Conservation (phyloP, 2,888 invertebrate species). For the Drosophila nr. perissopoda region DNA sequence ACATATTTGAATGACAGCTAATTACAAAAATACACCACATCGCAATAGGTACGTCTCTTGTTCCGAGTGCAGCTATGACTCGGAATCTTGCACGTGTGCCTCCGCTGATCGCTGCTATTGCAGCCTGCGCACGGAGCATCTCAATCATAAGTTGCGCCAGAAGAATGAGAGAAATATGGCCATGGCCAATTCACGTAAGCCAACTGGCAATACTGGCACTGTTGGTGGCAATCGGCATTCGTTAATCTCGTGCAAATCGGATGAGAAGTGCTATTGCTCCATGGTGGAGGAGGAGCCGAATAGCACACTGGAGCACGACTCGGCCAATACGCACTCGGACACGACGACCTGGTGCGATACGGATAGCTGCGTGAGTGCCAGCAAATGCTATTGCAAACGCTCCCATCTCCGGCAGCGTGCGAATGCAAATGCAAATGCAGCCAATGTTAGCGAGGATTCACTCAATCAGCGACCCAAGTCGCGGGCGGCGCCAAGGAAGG, state of each 20-base stretch:
- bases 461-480: conserved; percentile 77
- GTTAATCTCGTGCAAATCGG: conserved; percentile 85
- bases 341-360: conserved; percentile 89
- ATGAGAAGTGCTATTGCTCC: conserved; percentile 89
- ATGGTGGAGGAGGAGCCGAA: conserved; percentile 85
- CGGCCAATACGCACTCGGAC: conserved; percentile 84
- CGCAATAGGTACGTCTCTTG: conserved; percentile 90
- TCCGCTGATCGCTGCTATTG: conserved; percentile 94
- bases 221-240: conserved; percentile 78
- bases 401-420: conserved; percentile 55
- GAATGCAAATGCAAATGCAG: conserved; percentile 24
- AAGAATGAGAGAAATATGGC: conserved; percentile 76
- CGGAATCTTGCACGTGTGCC: conserved; percentile 91
- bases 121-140: conserved; percentile 85
- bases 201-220: conserved; percentile 42
- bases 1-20: background rate
- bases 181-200: conserved; percentile 45
- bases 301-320: conserved; percentile 83
- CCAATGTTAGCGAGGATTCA: conserved; percentile 62
- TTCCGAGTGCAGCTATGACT: conserved; percentile 94
- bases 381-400: conserved; percentile 92
- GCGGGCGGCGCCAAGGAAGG: conserved; percentile 76
- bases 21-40: background rate
- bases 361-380: conserved; percentile 94
- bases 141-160: conserved; percentile 72